These are phyloP conservation scores for Hofmannophila pseudospretella DNA, from an alignment of 2,888 invertebrate species.

Conservation along the genomic window DNA sequence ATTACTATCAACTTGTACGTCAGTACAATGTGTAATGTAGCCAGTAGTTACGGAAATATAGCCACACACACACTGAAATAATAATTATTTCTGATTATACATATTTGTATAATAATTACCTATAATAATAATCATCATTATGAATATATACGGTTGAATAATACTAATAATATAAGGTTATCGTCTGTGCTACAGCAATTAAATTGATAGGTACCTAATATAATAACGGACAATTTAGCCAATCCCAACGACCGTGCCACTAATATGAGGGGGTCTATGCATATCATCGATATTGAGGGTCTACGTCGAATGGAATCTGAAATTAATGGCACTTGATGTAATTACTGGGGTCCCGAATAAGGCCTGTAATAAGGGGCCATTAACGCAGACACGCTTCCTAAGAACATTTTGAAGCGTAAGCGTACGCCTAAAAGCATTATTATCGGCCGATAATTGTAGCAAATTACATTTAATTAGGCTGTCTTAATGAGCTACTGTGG, in stretches of 20 bases:
- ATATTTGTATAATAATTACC: too few species aligned
- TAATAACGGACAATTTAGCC: neutral
- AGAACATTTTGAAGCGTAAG: slow-evolving; percentile 38
- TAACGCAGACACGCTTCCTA: slow-evolving; percentile 18
- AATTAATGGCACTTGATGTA: slow-evolving; percentile 65
- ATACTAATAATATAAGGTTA: too few species aligned
- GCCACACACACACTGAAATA: too few species aligned
- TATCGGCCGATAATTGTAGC: slow-evolving; percentile 42
- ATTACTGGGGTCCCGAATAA: slow-evolving; percentile 38
- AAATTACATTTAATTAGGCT: slow-evolving; percentile 20
- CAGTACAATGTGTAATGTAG: too few species aligned
- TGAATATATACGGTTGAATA: too few species aligned
- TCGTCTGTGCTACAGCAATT: too few species aligned
- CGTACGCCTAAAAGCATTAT: slow-evolving; percentile 37
- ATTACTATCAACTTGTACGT: too few species aligned
- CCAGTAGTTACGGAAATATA: too few species aligned
- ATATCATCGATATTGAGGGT: slow-evolving; percentile 39
- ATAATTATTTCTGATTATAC: too few species aligned
- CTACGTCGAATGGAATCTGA: slow-evolving; percentile 49
- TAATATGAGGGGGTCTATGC: slow-evolving; percentile 12
- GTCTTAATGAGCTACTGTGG: slow-evolving; percentile 10
- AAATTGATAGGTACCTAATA: neutral
- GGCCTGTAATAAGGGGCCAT: slow-evolving; percentile 6
- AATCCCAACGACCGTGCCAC: too few species aligned
- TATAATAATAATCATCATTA: too few species aligned